Percentiles rank a stretch among this genome's conserved stretches.
Conservation (phyloP, 2,797 vertebrate genomes). For the Acanthiza pusilla region DNA sequence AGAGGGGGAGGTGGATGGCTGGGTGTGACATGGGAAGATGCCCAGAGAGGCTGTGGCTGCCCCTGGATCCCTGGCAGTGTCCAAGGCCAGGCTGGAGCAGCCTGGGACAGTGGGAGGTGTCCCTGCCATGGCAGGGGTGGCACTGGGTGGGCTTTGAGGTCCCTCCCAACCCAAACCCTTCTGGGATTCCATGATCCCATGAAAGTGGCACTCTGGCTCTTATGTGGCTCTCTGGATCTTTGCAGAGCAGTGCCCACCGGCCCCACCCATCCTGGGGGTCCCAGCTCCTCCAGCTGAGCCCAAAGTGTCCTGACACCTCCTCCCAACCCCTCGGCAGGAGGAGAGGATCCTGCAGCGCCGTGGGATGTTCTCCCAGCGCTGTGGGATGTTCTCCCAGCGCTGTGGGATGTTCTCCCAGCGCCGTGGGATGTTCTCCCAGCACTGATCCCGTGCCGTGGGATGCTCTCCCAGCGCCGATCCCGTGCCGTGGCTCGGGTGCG, state of each 20-base stretch:
- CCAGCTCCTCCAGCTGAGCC: not conserved
- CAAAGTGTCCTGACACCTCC: not conserved
- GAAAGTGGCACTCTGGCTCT: accelerated
- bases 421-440: no score
- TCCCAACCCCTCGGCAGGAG: not conserved
- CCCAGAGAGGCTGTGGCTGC: not conserved
- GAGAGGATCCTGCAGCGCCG: not conserved
- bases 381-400: no score
- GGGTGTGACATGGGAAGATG: accelerated
- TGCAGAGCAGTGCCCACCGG: accelerated
- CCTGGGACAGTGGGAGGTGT: not conserved
- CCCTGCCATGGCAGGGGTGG: not conserved
- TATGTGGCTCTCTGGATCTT: not conserved
- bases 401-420: no score
- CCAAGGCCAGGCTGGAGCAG: not conserved
- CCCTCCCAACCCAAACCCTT: not conserved
- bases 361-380: not conserved
- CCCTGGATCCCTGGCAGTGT: not conserved
- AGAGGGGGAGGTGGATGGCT: accelerated
- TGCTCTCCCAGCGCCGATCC: no score
- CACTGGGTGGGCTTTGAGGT: accelerated
- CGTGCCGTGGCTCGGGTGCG: no score
- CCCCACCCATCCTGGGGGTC: accelerated
- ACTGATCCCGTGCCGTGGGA: not conserved
- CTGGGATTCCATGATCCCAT: accelerated